Base-by-base conservation (phyloP, 1,140 invertebrate species). In the Drosophila truncata region DNA sequence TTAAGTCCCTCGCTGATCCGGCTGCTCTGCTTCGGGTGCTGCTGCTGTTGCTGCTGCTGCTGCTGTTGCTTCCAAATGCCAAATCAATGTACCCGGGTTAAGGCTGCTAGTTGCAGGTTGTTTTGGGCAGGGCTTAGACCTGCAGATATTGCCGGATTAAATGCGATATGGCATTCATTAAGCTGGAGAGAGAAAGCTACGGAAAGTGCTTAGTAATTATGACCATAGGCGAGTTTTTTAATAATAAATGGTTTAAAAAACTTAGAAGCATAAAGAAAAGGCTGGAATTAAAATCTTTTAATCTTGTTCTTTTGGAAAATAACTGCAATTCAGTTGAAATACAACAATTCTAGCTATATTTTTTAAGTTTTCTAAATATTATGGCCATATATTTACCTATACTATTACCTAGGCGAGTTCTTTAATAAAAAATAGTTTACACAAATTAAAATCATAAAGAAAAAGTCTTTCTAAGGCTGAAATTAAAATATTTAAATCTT, bases 31-130 rank as follows among this genome's bases (percentile, higher is more conserved):
- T 23, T 3, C 49, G 11, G 13, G 4, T 27, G 33, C 37, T 44
- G 18, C 7, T 46, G 20, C 27, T 25, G 27, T 6, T 16, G 20
- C 4, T 8, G n/a, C 4, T 31, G 31, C 27, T 42, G n/a, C 13
- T 29, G 23, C 14, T 27, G 31, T 9, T 14, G 23, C 33, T 70
- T 50, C 69, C 41, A 35, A 37, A 72, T 49, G 69, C 33, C 50
- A 49, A 71, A 71, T 71, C 69, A 71, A 71, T 70, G 41, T 70
- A 20, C 29, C 59, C 47, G 23, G 64, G 57, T n/a, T 33, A 67
- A 33, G 64, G 42, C 20, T 31, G 44, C 23, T 1, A n/a, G 46
- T 27, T 47, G 46, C 46, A 49, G 47, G 47, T 49, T 49, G 47
- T 29, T 27, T 25, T 13, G 10, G 20, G 33, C 9, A 62, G 62